Base-by-base conservation (phyloP, 2,113 vertebrate species). In the Stercorarius parasiticus region DNA sequence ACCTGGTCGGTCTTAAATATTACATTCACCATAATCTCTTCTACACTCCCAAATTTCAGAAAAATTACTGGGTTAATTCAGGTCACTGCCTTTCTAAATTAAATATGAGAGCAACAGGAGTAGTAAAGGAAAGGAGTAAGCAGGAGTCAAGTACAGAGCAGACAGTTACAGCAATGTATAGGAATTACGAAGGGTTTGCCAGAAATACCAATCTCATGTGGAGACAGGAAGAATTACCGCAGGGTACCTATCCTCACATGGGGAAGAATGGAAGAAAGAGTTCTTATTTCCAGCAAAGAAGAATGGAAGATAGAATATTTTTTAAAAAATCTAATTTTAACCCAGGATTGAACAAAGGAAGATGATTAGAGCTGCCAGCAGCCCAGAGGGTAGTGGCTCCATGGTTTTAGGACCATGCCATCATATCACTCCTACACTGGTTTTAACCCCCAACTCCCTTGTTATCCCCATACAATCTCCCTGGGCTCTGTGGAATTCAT, bases 121-220 rank as follows among this genome's bases (percentile, higher is more conserved):
- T 30, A 86, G 43, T 30, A 64, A 90, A 81, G 18, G 49, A 71
- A 90, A 81, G 18, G 49, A 71, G 25, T 86, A 94, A 94, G 92
- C 43, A 78, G 27, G n/a, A 92, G 61, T 69, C 52, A 91, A 76
- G 21, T 67, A 88, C 52, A 89, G 76, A 91, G 72, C 19, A 93
- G 81, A 82, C 23, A 72, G 25, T 93, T 96, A 82, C 83, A 87
- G 25, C 65, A 97, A 94, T 30, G 25, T 87, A 76, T 69, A 95
- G 91, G 86, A 94, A 95, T 97, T 95, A 80, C 10, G 25, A 65
- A 58, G 34, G 22, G 30, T 88, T 95, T 97, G 96, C 88, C 95
- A 97, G 86, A 97, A 95, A 91, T 95, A 85, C 89, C 86, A 69
- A 17, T 84, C 65, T 96, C 91, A 65, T 95, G 94, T 94, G 55